These are phyloP conservation scores for Chiloscyllium plagiosum DNA, from an alignment of 2,113 vertebrate genomes.

Conservation along the genomic window DNA sequence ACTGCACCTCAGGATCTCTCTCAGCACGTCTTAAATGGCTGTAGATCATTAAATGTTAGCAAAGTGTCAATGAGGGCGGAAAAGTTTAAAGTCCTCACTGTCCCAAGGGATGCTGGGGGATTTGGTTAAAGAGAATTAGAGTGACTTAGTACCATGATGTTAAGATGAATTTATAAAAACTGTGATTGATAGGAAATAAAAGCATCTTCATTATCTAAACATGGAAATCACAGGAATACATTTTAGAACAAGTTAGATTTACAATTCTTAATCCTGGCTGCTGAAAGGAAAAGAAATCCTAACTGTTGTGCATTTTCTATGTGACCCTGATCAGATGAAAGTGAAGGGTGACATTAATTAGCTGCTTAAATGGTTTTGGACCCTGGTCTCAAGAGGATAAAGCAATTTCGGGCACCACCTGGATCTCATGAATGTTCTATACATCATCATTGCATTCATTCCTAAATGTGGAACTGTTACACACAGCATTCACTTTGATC, in stretches of 20 bases:
- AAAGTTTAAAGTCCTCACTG: not conserved
- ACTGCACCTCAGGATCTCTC: not conserved
- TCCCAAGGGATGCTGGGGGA: not conserved
- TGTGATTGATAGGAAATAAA: not conserved
- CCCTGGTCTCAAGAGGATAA: not conserved
- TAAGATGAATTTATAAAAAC: not conserved
- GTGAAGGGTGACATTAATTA: not conserved
- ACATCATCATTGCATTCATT: slow-evolving; percentile 3
- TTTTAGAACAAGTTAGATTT: not conserved
- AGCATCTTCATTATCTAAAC: not conserved
- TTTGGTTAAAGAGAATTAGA: not conserved
- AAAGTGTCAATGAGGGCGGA: not conserved
- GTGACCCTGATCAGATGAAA: not conserved
- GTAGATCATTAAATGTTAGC: not conserved
- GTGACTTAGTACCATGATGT: not conserved
- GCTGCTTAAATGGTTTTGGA: not conserved
- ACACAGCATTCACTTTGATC: not conserved
- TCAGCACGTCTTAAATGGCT: not conserved
- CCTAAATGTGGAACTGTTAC: not conserved
- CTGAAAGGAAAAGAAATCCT: not conserved
- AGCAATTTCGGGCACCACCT: not conserved
- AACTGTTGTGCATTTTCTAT: not conserved
- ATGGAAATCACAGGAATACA: not conserved
- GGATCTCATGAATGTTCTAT: slow-evolving; percentile 1
- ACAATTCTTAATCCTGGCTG: not conserved